These are phyloP conservation scores for Saccostrea echinata DNA, from an alignment of 1,140 invertebrate species.

Conservation along the genomic window DNA sequence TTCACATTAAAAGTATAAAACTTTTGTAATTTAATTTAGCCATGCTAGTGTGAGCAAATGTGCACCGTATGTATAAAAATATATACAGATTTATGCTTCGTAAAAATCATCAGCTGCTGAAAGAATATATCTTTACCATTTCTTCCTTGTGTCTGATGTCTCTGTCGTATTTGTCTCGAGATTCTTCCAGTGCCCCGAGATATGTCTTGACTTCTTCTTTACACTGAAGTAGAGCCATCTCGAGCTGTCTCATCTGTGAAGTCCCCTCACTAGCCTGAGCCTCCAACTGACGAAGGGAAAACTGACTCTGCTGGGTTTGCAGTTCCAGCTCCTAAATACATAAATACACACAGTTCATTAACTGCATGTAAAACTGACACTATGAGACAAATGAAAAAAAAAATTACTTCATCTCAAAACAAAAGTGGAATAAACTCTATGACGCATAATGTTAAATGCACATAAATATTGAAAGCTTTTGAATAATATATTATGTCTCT, in stretches of 20 bases:
- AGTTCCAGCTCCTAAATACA: constrained; percentile 64
- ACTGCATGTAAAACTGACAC: no score
- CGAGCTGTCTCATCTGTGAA: constrained; percentile 70
- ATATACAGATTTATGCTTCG: background rate
- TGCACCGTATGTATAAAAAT: background rate
- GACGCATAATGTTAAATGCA: no score
- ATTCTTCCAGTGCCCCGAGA: constrained; percentile 69
- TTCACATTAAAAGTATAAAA: no score
- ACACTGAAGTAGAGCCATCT: constrained; percentile 70
- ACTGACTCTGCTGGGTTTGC: constrained; percentile 61
- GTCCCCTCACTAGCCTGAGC: constrained; percentile 64
- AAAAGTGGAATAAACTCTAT: no score
- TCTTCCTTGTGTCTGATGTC: constrained; percentile 69
- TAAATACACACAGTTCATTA: no score
- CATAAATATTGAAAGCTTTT: no score
- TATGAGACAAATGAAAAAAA: no score
- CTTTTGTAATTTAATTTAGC: no score
- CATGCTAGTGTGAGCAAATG: no score
- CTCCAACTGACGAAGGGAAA: constrained; percentile 65
- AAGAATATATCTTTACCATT: constrained; percentile 56
- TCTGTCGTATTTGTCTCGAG: constrained; percentile 70
- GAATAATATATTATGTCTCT: no score
- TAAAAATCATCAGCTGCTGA: background rate
- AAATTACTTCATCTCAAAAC: no score
- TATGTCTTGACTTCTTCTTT: constrained; percentile 72